These are phyloP conservation scores for Pseudochaenichthys georgianus DNA, from an alignment of 2,797 vertebrate species.

Conservation along the genomic window DNA sequence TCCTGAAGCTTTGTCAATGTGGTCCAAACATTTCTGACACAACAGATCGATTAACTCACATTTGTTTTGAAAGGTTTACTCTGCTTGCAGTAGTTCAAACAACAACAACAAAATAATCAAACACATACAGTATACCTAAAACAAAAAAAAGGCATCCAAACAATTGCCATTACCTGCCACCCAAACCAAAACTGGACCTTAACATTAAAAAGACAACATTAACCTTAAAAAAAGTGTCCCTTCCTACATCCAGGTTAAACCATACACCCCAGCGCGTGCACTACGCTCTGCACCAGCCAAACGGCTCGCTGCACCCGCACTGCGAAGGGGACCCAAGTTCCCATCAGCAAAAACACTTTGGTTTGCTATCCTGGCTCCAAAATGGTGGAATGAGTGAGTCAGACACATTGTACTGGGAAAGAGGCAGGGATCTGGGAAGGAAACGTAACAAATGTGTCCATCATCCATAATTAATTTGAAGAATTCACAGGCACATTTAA, in stretches of 20 bases:
- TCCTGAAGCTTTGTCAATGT: neutral
- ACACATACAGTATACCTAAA: too few relatives aligned
- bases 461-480: constrained; percentile 56
- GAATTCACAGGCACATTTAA: constrained; percentile 43
- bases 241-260: too few relatives aligned
- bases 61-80: neutral
- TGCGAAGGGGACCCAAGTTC: too few relatives aligned
- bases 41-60: neutral
- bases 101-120: neutral
- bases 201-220: too few relatives aligned
- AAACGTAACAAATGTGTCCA: constrained; percentile 29
- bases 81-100: neutral
- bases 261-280: too few relatives aligned
- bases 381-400: neutral
- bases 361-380: too few relatives aligned
- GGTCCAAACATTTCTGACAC: neutral
- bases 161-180: too few relatives aligned
- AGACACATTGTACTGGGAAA: constrained; percentile 1
- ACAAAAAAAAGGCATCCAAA: too few relatives aligned
- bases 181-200: too few relatives aligned
- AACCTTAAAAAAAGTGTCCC: neutral
- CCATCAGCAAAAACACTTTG: too few relatives aligned
- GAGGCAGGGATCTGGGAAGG: constrained; percentile 17
- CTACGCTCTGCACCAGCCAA: too few relatives aligned
- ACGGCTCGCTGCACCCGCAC: too few relatives aligned